Evolutionary conservation across 2,888 invertebrate genomes (phyloP).

Genomic region (Oscheius sp.): DNA sequence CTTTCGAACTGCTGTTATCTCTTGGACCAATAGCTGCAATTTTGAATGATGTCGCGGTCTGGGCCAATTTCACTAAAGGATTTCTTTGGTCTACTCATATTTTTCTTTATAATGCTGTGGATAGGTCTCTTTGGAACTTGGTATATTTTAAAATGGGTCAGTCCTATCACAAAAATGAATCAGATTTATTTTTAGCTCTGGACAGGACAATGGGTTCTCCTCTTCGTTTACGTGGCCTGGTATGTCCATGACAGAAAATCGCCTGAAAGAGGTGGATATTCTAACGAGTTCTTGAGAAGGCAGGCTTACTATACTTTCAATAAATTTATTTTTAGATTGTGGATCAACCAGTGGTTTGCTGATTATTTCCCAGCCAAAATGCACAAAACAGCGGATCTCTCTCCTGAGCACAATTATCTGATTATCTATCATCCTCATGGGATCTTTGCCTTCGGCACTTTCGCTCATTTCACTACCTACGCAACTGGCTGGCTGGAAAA

Average conservation of each 20-base stretch:
- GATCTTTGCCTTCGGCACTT: constrained; percentile 82
- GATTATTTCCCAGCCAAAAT: constrained; percentile 87
- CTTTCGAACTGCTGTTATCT: background rate
- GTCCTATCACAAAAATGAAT: no score
- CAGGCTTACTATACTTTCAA: background rate
- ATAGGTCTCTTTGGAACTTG: background rate
- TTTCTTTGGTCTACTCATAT: constrained; percentile 6
- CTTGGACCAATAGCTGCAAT: background rate
- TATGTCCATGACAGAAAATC: constrained; percentile 78
- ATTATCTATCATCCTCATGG: constrained; percentile 89
- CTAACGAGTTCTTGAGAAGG: constrained; percentile 36
- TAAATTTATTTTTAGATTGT: constrained; percentile 20
- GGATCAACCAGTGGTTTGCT: constrained; percentile 78
- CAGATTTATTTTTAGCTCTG: no score
- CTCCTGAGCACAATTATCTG: constrained; percentile 43
- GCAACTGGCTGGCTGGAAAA: constrained; percentile 72
- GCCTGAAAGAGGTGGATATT: constrained; percentile 72
- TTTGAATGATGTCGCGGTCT: background rate
- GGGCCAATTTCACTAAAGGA: background rate
- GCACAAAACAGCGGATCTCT: constrained; percentile 82
- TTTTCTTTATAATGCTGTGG: background rate
- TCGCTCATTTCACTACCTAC: constrained; percentile 82
- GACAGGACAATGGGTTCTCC: constrained; percentile 65
- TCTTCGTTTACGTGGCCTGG: constrained; percentile 73
- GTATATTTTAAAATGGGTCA: background rate